These are phyloP conservation scores for Synergus laeviventris DNA, from an alignment of 2,888 invertebrate species.

Conservation along the genomic window DNA sequence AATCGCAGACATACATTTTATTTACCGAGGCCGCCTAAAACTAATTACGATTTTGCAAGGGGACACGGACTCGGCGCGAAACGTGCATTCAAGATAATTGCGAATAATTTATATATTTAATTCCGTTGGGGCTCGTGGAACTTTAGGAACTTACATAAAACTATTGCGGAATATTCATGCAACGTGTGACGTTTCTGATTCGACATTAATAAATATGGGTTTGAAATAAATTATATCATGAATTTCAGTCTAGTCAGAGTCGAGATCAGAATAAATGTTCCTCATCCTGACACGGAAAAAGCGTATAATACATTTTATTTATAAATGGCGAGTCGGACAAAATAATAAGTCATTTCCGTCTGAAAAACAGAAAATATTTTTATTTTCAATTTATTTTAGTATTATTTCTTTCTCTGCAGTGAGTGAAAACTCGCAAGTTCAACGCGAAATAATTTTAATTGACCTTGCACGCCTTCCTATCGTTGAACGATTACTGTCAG, in stretches of 20 bases:
- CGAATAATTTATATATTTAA: slow-evolving; percentile 40
- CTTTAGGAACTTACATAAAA: slow-evolving; percentile 40
- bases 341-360: background rate
- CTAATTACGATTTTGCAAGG: slow-evolving; percentile 41
- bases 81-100: slow-evolving; percentile 40
- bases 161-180: slow-evolving; percentile 37
- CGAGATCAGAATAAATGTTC: slow-evolving; percentile 13
- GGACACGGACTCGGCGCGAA: slow-evolving; percentile 33
- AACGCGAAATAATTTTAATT: slow-evolving; percentile 20
- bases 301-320: background rate
- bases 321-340: background rate
- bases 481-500: slow-evolving; percentile 16
- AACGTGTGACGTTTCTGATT: slow-evolving; percentile 24
- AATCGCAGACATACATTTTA: slow-evolving; percentile 38
- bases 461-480: slow-evolving; percentile 16
- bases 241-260: slow-evolving; percentile 14
- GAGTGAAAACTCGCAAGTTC: no score
- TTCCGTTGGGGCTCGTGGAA: slow-evolving; percentile 36
- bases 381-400: background rate
- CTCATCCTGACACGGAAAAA: background rate
- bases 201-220: slow-evolving; percentile 16
- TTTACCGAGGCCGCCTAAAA: slow-evolving; percentile 39
- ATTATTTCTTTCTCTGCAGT: no score
- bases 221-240: slow-evolving; percentile 1
- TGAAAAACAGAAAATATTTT: no score